A percentile compares a stretch with the other conserved stretches of the same genome.
Evolutionary conservation across 2,113 vertebrate genomes (phyloP).

Genomic region (Podarcis muralis): DNA sequence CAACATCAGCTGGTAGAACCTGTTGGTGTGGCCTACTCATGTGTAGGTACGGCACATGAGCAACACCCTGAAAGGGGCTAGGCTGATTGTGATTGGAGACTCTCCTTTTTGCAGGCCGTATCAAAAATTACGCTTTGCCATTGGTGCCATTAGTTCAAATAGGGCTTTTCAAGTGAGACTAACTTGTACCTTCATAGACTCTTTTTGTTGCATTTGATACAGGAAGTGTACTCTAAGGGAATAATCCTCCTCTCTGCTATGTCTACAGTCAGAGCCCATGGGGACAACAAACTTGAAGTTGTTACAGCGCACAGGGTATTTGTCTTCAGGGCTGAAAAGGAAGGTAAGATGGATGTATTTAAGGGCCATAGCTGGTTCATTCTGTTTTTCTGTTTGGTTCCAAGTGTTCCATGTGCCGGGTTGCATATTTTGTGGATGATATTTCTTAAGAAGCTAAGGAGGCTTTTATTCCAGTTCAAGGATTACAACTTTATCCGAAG

Average conservation of each 20-base stretch:
- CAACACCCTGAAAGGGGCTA: too few relatives aligned
- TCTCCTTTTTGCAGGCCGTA: neutral
- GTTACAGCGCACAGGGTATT: constrained; percentile 90
- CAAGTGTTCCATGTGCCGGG: neutral
- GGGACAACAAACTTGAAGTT: constrained; percentile 95
- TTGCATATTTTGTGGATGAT: neutral
- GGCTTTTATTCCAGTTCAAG: neutral
- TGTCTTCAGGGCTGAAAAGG: constrained; percentile 90
- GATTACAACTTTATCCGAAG: neutral
- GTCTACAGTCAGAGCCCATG: constrained; percentile 80
- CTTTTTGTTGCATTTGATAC: constrained; percentile 46
- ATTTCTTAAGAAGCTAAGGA: neutral
- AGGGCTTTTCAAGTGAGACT: constrained; percentile 1
- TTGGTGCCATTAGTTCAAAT: neutral
- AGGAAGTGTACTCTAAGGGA: constrained; percentile 98
- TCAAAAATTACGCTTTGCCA: neutral
- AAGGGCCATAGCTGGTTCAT: neutral
- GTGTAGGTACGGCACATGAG: too few relatives aligned
- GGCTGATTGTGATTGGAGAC: neutral
- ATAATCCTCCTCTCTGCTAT: constrained; percentile 88
- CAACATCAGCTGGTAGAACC: too few relatives aligned
- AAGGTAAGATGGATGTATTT: constrained; percentile 79
- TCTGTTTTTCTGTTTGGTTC: neutral
- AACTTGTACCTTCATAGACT: constrained; percentile 16
- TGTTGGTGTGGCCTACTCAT: too few relatives aligned